A percentile compares a stretch with the other conserved stretches of the same genome.
phyloP scores from a whole-genome alignment of 2,888 invertebrate genomes.

The Andrena praecox region DNA sequence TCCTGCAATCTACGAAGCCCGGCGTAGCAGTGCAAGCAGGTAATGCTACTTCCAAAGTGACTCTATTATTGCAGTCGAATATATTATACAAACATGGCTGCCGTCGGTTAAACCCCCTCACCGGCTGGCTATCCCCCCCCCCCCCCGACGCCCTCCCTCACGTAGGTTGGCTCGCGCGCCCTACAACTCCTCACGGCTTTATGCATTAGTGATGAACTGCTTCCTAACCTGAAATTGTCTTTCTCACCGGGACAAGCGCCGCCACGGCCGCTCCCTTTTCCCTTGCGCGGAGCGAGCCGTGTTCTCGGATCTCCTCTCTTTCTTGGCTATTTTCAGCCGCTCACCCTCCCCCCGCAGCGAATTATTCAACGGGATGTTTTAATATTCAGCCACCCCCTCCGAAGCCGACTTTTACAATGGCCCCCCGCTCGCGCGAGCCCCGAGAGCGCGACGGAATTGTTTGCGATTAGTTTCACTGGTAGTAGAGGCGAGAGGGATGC shows the following conservation, averaged over 20 bases:
- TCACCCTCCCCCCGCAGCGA: conserved; percentile 29
- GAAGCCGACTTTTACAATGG: conserved; percentile 47
- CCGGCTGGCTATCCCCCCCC: conserved; percentile 24
- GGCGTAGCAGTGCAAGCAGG: conserved; percentile 70
- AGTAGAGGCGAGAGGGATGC: background rate
- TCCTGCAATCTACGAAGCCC: conserved; percentile 69
- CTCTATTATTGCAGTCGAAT: conserved; percentile 79
- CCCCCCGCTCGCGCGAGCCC: background rate
- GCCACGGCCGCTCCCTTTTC: conserved; percentile 55
- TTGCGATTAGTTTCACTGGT: conserved; percentile 32
- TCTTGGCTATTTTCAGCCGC: conserved; percentile 67
- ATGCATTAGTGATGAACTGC: conserved; percentile 75
- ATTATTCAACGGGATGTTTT: conserved; percentile 68
- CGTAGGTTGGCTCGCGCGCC: conserved; percentile 1
- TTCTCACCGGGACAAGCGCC: conserved; percentile 68
- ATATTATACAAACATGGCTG: conserved; percentile 76
- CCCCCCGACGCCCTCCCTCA: background rate
- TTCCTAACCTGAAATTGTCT: conserved; percentile 75
- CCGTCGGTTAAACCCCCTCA: conserved; percentile 65
- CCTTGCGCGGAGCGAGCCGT: conserved; percentile 56
- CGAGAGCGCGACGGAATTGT: conserved; percentile 19
- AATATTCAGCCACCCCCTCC: conserved; percentile 57
- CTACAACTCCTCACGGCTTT: conserved; percentile 61
- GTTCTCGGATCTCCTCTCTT: conserved; percentile 61
- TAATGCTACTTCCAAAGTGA: conserved; percentile 79